Base-by-base conservation (phyloP, 2,888 invertebrate genomes). In the Molorchus minor region DNA sequence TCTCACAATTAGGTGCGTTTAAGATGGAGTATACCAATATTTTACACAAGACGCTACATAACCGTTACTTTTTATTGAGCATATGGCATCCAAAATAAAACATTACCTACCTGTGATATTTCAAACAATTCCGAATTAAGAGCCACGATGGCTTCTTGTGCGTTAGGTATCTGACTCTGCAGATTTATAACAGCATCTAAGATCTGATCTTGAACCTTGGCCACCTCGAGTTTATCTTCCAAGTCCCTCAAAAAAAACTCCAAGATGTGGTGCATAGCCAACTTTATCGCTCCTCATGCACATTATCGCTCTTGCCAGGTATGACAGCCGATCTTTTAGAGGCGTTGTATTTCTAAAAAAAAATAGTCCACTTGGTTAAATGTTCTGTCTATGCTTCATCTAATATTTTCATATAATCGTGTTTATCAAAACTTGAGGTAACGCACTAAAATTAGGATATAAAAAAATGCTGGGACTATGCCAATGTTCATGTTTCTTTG, bases 191-290 rank as follows among this genome's bases (percentile, higher is more conserved):
- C 84, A 8, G 87, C 87, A 62, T 88, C 87, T 25, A 90, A 79
- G 54, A 93, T 86, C 35, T 81, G 83, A 70, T 90, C 89, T 78
- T 94, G 94, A 59, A 94, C 90, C 70, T 91, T 86, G 15, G 93
- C 93, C 64, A 97, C 94, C 82, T 97, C 96, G 77, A 91, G 88
- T 80, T 94, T 94, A 81, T 98, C 98, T 80, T 96, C 95, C 47
- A 97, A 82, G 74, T 96, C 93, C 68, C 93, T 90, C 56, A 96
- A 83, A 74, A 94, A n/a, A 88, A 58, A 93, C 90, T 1, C 89
- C 93, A 74, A 87, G 85, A 72, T 84, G 85, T 40, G 88, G 88
- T 7, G 91, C 87, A 65, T 88, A 88, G 1, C 89, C 91, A 15
- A 88, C 86, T 70, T 86, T 88, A 70, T 92, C 93, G 71, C 96